phyloP scores from a whole-genome alignment of 2,888 invertebrate species.

The Aelia acuminata region DNA sequence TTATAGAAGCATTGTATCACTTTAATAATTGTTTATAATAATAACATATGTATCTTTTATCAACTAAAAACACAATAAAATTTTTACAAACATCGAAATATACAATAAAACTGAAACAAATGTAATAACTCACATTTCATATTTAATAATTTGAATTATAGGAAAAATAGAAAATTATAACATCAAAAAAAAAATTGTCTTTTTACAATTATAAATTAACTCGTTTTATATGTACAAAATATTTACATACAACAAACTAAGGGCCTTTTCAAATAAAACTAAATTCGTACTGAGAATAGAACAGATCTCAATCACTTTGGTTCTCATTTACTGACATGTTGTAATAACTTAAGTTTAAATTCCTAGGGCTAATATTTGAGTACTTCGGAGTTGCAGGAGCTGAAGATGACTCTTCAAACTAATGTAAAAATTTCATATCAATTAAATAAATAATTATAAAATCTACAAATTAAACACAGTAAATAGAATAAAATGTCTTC shows the following conservation, averaged over 20 bases:
- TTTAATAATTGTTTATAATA: too few relatives aligned
- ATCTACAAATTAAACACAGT: neutral
- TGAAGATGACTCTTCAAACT: conserved; percentile 50
- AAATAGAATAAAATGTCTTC: neutral
- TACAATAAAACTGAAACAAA: too few relatives aligned
- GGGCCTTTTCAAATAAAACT: neutral
- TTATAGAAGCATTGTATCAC: too few relatives aligned
- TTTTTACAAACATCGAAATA: too few relatives aligned
- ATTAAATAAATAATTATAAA: neutral
- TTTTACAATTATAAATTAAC: neutral
- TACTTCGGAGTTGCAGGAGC: conserved; percentile 50
- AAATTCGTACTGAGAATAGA: neutral
- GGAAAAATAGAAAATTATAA: neutral
- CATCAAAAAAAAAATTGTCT: neutral
- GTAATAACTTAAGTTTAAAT: conserved; percentile 49
- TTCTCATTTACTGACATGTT: conserved; percentile 49
- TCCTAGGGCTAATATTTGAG: conserved; percentile 47
- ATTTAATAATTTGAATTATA: neutral
- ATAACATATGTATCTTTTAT: too few relatives aligned
- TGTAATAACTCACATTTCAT: too few relatives aligned
- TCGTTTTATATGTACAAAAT: neutral
- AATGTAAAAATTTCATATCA: neutral
- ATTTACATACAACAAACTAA: neutral
- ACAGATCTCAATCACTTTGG: conserved; percentile 20
- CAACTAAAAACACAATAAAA: too few relatives aligned